Conservation (phyloP, 2,113 vertebrate species). For the Sakesphorus luctuosus region DNA sequence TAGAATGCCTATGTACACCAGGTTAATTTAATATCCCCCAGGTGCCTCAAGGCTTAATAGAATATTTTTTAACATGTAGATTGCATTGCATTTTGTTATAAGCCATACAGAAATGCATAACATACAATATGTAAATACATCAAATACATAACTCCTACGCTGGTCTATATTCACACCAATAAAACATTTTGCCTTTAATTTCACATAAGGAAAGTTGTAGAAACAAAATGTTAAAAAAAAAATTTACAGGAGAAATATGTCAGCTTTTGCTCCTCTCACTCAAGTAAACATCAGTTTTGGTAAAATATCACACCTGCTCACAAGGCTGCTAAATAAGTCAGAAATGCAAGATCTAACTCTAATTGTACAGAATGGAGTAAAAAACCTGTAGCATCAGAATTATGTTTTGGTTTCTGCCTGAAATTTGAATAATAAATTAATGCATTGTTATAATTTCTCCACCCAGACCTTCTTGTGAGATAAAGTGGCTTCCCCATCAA, state of each 20-base stretch:
- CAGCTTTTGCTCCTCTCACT: neutral
- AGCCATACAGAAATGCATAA: neutral
- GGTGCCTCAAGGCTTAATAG: neutral
- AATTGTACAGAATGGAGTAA: neutral
- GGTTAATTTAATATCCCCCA: neutral
- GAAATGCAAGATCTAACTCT: neutral
- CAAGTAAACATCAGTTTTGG: neutral
- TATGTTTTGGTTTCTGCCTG: neutral
- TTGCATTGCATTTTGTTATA: neutral
- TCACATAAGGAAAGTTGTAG: neutral
- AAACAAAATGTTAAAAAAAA: neutral
- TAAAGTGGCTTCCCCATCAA: neutral
- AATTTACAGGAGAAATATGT: neutral
- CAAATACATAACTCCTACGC: neutral
- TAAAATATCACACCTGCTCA: neutral
- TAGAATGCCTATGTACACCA: neutral
- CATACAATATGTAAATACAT: neutral
- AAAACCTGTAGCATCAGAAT: neutral
- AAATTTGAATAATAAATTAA: neutral
- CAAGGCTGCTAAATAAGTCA: neutral
- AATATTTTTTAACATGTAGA: neutral
- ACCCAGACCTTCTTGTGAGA: neutral
- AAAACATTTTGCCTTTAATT: neutral
- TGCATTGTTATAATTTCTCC: neutral
- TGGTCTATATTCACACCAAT: neutral